Percentiles rank a stretch among this genome's conserved stretches.
Conservation (phyloP, 2,797 vertebrate species). For the Hypotaenidia philippensis region DNA sequence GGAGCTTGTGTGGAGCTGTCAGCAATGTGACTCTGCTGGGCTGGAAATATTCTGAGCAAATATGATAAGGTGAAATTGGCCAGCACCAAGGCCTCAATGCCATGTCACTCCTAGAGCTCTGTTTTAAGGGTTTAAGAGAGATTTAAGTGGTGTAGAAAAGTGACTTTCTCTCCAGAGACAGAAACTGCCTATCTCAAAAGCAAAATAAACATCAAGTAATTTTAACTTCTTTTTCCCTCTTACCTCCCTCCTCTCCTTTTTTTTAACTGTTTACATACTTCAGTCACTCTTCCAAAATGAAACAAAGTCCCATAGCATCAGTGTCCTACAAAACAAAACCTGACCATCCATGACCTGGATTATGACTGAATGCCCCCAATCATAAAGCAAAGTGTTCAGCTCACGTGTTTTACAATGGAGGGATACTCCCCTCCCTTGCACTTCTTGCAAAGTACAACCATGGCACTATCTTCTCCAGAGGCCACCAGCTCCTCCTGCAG, state of each 20-base stretch:
- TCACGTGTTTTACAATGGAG: background rate
- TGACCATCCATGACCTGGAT: background rate
- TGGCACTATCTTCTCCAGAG: background rate
- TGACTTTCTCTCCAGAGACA: background rate
- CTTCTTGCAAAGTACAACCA: background rate
- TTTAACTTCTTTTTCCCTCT: background rate
- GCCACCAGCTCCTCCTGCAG: background rate
- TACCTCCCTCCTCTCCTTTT: background rate
- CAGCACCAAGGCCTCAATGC: background rate
- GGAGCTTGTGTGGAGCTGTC: background rate
- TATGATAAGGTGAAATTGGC: constrained; percentile 2
- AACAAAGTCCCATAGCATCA: background rate
- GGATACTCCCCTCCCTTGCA: background rate
- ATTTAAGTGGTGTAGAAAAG: background rate
- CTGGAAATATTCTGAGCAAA: background rate
- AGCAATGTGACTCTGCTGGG: background rate
- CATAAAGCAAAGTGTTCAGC: background rate
- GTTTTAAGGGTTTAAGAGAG: background rate
- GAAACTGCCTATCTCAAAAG: background rate
- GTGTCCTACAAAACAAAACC: background rate
- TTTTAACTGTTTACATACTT: background rate
- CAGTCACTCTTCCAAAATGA: background rate
- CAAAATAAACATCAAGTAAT: background rate
- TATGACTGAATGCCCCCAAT: background rate
- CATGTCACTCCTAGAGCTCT: background rate